Evolutionary conservation across 1,140 invertebrate species (phyloP).

Genomic region (Arctopsyche grandis): DNA sequence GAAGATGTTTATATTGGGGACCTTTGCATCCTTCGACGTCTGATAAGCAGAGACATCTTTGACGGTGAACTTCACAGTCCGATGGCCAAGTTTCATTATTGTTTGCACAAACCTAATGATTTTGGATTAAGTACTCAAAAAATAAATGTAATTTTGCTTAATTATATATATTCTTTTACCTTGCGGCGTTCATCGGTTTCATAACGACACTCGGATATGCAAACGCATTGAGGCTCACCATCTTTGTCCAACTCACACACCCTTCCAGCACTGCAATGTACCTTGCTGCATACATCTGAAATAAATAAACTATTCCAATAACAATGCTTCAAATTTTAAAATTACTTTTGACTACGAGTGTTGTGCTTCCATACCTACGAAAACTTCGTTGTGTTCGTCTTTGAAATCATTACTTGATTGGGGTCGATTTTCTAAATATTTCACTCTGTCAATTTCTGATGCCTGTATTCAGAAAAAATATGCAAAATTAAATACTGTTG

Average conservation of each 20-base stretch:
- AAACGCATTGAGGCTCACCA: conserved; percentile 84
- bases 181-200: conserved; percentile 82
- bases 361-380: conserved; percentile 6
- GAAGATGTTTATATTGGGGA: conserved; percentile 83
- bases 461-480: conserved; percentile 38
- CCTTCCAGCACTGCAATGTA: conserved; percentile 89
- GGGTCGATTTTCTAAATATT: conserved; percentile 37
- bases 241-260: conserved; percentile 82
- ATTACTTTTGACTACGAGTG: background rate
- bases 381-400: conserved; percentile 11
- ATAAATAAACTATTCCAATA: conserved; percentile 17
- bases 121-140: background rate
- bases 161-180: conserved; percentile 58
- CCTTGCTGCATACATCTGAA: conserved; percentile 82
- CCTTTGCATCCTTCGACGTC: conserved; percentile 77
- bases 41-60: conserved; percentile 88
- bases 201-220: conserved; percentile 83
- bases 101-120: conserved; percentile 84
- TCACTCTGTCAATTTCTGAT: conserved; percentile 37
- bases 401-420: conserved; percentile 11
- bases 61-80: conserved; percentile 91
- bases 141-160: background rate
- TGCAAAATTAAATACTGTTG: background rate
- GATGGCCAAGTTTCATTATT: conserved; percentile 93
- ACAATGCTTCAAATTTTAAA: background rate